Evolutionary conservation across 2,888 invertebrate genomes (phyloP), one percentile per base, ranked within the genome.

Genomic region (Microplitis deprimator): DNA sequence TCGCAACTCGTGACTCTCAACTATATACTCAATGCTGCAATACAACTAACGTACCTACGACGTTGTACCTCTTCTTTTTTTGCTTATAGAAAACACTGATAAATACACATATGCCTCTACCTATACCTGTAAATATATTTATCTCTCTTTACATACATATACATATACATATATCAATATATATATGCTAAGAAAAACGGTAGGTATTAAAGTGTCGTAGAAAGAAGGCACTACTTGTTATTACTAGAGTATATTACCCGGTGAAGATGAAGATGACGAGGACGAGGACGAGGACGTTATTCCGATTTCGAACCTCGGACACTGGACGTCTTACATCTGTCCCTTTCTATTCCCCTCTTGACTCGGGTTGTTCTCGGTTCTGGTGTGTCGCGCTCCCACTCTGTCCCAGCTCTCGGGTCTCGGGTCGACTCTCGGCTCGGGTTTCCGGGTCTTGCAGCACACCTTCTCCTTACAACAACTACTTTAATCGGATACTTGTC

Each of bases 391-490:
- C 69, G 68, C 62, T 72, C 72, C 61, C 77, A 73, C 77, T 73
- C 71, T 39, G 50, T 17, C 10, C 38, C 29, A 29, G 29, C 29
- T 29, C 61, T 39, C 29, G 29, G 29, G 0, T 29, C 29, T 29
- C 29, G 29, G 4, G 29, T 29, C 61, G 16, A 10, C 3, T 50
- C 50, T 50, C 50, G 50, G 50, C 13, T 73, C 65, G 72, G 65
- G 38, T 81, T 82, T 81, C 78, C 82, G 78, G 81, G 81, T 81
- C 77, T 82, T 81, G 80, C 81, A 79, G 76, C 81, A 81, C 80
- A 74, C 77, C 74, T 74, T 68, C 77, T 74, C 64, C 70, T 59
- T 77, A 50, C 50, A 50, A 50, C 50, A 50, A 73, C 65, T 65
- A 73, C 67, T 73, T 59, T 5, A 67, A 65, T 64, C 17, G 64